Evolutionary conservation across 2,888 invertebrate genomes (phyloP), one percentile per base, ranked within the genome.

Genomic region (Drosophila pullipes): DNA sequence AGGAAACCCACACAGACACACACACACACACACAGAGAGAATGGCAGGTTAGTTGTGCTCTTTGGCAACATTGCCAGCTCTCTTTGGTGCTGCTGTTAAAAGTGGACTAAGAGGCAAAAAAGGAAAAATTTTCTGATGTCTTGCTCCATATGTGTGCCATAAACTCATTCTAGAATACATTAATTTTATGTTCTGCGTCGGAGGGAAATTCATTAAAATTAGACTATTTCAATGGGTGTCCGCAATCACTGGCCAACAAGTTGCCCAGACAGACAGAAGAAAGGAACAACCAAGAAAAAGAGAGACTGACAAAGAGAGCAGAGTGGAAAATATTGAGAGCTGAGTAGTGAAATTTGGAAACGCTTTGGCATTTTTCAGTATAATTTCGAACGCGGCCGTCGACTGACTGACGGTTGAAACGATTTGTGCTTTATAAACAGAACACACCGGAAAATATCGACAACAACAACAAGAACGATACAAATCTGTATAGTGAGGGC

Each of bases 291-390:
- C 53, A 59, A 77, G 57, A 57, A 33, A 50, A 59, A 49, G 67
- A 72, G 70, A 59, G 67, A 84, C 57, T 16, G 39, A 5, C 39
- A 69, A 64, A 72, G 76, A 31, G 33, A 22, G n/a, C 16, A 9
- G 68, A 72, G 65, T 54, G 68, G 16, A 11, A 49, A 49, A 67
- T 61, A 31, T 66, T 69, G 70, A 70, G 67, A 55, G 70, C 60
- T 69, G 72, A 78, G 72, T 85, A 83, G 88, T 76, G 84, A 78
- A 82, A 85, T 91, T 91, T 90, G 91, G 90, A 90, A 83, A 79
- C 74, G 71, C 74, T 76, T 76, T 81, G 70, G 83, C 82, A 82
- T 81, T 89, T 76, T 77, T 84, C 86, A 90, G 90, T 90, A 80
- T 71, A 89, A 82, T 81, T 84, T 86, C 74, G 91, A 82, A 82